Evolutionary conservation across 2,113 vertebrate species (phyloP).

Genomic region (Canis aureus): DNA sequence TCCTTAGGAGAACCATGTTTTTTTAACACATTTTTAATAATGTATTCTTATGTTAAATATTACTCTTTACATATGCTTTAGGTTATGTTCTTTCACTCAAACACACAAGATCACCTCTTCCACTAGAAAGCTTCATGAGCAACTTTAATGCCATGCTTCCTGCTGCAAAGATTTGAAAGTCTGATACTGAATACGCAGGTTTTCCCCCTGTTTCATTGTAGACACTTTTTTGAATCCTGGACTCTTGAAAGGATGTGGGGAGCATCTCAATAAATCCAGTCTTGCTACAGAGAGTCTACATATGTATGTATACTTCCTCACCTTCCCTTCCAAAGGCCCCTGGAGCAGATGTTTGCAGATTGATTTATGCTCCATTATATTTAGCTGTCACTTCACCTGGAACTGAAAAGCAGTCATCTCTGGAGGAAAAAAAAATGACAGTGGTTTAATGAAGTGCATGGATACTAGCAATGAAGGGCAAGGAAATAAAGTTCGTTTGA

Average conservation of each 20-base stretch:
- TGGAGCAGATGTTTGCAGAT: conserved; percentile 21
- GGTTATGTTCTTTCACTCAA: not conserved
- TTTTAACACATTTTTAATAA: not conserved
- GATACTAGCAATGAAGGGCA: not conserved
- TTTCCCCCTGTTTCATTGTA: not conserved
- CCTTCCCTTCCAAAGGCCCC: not conserved
- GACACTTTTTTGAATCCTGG: not conserved
- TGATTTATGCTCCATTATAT: conserved; percentile 55
- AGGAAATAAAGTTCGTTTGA: not conserved
- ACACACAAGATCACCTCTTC: not conserved
- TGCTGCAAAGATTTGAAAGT: not conserved
- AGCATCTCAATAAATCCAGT: not conserved
- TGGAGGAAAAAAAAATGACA: not conserved
- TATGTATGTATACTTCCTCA: not conserved
- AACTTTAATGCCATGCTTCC: not conserved
- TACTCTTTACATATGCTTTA: not conserved
- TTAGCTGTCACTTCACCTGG: conserved; percentile 57
- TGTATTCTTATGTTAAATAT: not conserved
- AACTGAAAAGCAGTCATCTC: conserved; percentile 39
- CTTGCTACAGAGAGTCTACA: not conserved
- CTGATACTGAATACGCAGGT: not conserved
- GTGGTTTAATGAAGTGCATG: conserved; percentile 32
- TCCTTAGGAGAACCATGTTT: not conserved
- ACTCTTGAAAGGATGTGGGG: not conserved
- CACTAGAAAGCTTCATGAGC: not conserved